Conservation (phyloP, 1,140 invertebrate species). For the Trichonephila clavipes region DNA sequence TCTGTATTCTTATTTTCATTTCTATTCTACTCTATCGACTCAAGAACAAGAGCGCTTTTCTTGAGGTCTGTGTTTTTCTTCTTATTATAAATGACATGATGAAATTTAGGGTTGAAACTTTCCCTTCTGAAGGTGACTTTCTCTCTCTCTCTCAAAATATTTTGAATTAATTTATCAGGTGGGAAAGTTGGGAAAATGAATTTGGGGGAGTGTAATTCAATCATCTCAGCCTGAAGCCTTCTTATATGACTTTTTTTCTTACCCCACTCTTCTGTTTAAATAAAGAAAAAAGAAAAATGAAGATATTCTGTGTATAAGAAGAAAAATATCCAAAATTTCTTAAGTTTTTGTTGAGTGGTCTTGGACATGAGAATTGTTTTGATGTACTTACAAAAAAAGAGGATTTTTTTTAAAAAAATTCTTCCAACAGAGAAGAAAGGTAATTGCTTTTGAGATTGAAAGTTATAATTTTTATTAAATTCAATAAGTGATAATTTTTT, state of each 20-base stretch:
- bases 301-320: background rate
- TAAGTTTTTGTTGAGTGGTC: background rate
- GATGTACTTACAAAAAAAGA: background rate
- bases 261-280: background rate
- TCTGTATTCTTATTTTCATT: background rate
- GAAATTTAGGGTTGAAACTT: conserved; percentile 59
- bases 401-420: background rate
- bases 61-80: conserved; percentile 39
- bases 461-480: too few relatives aligned
- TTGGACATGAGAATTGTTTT: background rate
- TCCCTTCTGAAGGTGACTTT: conserved; percentile 3
- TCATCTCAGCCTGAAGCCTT: conserved; percentile 14
- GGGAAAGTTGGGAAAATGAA: conserved; percentile 66
- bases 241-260: background rate
- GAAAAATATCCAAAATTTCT: background rate
- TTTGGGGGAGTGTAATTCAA: conserved; percentile 57
- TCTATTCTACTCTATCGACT: conserved; percentile 6
- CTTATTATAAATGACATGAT: conserved; percentile 58
- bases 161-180: conserved; percentile 67
- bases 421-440: background rate
- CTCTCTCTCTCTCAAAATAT: conserved; percentile 48
- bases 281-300: background rate
- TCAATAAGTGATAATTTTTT: too few relatives aligned
- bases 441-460: background rate
- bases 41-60: conserved; percentile 1